A percentile compares a stretch with the other conserved stretches of the same genome.
phyloP scores from a whole-genome alignment of 2,797 vertebrate genomes.

The Pelochelys cantorii region DNA sequence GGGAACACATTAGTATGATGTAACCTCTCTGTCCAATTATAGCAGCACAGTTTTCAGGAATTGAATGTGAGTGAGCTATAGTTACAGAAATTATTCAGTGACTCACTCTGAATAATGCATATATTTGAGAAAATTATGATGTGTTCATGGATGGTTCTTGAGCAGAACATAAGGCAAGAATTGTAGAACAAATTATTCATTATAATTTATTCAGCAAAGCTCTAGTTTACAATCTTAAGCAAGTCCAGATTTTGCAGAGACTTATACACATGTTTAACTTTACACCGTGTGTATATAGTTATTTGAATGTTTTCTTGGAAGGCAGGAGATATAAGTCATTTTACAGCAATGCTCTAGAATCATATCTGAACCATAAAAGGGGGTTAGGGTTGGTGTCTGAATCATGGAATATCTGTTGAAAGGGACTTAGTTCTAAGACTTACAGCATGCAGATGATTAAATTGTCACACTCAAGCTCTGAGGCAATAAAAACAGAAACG shows the following conservation, averaged over 20 bases:
- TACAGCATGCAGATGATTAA: neutral
- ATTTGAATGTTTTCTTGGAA: neutral
- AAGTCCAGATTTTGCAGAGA: neutral
- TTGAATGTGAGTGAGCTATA: neutral
- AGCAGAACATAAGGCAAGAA: neutral
- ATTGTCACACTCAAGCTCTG: neutral
- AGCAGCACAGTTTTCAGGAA: neutral
- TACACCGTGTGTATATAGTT: neutral
- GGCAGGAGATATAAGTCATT: neutral
- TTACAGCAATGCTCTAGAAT: neutral
- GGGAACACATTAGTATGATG: neutral
- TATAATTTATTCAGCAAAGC: neutral
- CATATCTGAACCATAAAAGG: neutral
- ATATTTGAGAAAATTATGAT: neutral
- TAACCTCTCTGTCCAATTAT: neutral
- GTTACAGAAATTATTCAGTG: neutral
- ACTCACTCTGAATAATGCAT: neutral
- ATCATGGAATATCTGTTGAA: neutral
- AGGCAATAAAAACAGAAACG: neutral
- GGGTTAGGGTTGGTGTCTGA: rapidly evolving
- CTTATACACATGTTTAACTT: neutral
- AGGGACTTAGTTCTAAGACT: neutral
- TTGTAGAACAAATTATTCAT: neutral
- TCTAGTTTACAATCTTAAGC: neutral
- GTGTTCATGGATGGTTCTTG: neutral